Base-by-base conservation (phyloP, 2,797 vertebrate genomes). In the Spondyliosoma cantharus region DNA sequence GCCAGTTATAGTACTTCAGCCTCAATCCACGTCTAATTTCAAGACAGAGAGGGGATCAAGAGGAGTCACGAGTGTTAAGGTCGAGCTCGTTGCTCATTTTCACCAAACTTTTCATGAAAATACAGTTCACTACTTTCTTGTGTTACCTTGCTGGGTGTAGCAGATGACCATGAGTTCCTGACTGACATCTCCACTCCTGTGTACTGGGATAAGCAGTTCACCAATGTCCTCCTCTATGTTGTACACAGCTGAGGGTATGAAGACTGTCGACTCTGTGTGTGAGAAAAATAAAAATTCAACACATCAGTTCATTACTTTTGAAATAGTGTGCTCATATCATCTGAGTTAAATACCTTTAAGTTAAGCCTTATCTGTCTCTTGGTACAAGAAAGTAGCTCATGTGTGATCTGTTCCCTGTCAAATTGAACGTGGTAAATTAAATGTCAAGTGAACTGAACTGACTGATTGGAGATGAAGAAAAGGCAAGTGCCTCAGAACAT, bases 161-260 rank as follows among this genome's bases (percentile, higher is more conserved):
- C 97, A 99, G 90, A 98, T 83, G 81, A 99, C 97, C 97, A 99
- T 98, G 72, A 99, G 87, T 81, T 99, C 97, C 91, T 95, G 96
- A 84, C 95, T 97, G 79, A 96, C 90, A 16, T 99, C 98, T 78
- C 98, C 97, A 20, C 95, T 96, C 87, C 98, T 96, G 84, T 82
- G 93, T 62, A 99, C 94, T 0, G 97, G 97, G 76, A 99, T 95
- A 68, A 97, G 93, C 72, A 99, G 93, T 74, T 98, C 97, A 3
- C 97, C 97, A 22, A 96, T 68, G 60, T 97, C 96, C 92, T 99
- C 98, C 86, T 97, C 96, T 57, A 97, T 83, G 52, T 91, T 93
- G 89, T 96, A 98, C 0, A 92, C 81, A 0, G 95, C 94, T 27
- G 96, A 95, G 7, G 96, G 96, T 81, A 99, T 96, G 88, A 96